These are phyloP conservation scores for Danio aesculapii DNA, from an alignment of 2,797 vertebrate genomes.

Conservation along the genomic window DNA sequence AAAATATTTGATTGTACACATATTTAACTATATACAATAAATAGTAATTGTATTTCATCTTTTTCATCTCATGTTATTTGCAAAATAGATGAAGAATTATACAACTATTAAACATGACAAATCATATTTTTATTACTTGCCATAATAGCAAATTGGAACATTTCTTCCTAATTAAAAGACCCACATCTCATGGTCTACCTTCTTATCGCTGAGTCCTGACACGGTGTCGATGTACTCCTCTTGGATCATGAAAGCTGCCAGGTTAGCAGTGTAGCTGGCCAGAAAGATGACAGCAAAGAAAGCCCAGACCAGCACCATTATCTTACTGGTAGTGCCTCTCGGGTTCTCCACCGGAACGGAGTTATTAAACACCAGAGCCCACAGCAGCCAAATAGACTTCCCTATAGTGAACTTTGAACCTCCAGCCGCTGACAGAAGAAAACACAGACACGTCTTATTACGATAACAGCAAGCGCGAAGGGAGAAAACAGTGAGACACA, in stretches of 20 bases:
- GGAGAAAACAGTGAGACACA: conserved; percentile 29
- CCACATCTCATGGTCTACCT: conserved; percentile 74
- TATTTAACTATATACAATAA: too few relatives aligned
- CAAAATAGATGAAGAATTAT: background rate
- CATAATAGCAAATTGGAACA: background rate
- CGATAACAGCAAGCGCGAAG: background rate
- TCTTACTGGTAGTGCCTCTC: conserved; percentile 93
- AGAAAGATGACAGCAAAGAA: conserved; percentile 90
- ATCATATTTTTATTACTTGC: background rate
- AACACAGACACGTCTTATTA: conserved; percentile 13
- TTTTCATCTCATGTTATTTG: background rate
- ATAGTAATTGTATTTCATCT: too few relatives aligned
- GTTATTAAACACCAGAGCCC: conserved; percentile 97
- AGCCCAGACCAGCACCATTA: conserved; percentile 92
- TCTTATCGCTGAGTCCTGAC: conserved; percentile 92
- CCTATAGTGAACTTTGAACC: conserved; percentile 94
- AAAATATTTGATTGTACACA: too few relatives aligned
- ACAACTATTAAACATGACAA: background rate
- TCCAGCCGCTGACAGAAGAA: conserved; percentile 78
- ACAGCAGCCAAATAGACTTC: conserved; percentile 93
- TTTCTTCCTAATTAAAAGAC: background rate
- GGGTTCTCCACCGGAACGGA: conserved; percentile 96
- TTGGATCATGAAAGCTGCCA: conserved; percentile 96
- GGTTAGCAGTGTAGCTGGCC: conserved; percentile 93
- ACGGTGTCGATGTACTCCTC: conserved; percentile 95